Evolutionary conservation across 2,113 vertebrate species (phyloP), one percentile per base, ranked within the genome.

Genomic region (Sisor rabdophorus): DNA sequence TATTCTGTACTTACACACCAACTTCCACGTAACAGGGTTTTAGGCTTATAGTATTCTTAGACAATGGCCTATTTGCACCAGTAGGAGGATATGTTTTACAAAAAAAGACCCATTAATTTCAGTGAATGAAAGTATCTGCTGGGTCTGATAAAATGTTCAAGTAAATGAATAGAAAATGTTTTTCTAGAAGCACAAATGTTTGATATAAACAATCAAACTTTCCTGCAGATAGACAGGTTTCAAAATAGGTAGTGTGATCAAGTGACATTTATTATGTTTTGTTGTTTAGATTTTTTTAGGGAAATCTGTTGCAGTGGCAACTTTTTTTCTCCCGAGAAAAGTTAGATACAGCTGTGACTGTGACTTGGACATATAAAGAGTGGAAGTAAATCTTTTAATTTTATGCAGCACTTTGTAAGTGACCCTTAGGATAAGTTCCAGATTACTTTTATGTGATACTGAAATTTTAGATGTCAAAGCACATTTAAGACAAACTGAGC

Each of bases 301-400:
- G 50, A 53, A 78, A 63, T 64, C 26, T 20, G n/a, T n/a, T n/a
- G 30, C 52, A 78, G 48, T 50, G 70, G 71, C 54, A 48, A 67
- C 30, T 26, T 72, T 77, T 67, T 63, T 24, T 56, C 22, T 19
- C 26, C 28, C 36, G 54, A 56, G 75, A 73, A 70, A 67, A 55
- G 32, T 44, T 26, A 56, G 20, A 15, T 26, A 26, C 11, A 69
- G 47, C 50, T 50, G 6, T 50, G 22, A 65, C 40, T 58, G 50
- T 71, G 11, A 55, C 19, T 55, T 44, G 40, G 1, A 44, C 40
- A 44, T 54, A 4, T 30, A 30, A 69, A 12, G 10, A 54, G 13
- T 20, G 26, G 36, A 22, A 44, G 11, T 47, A 63, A 32, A 30
- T 63, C 30, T 63, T 32, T 20, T 52, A 16, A 28, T 68, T 48